Conservation (phyloP, 1,140 invertebrate species). For the Hypsibius dujardini region DNA sequence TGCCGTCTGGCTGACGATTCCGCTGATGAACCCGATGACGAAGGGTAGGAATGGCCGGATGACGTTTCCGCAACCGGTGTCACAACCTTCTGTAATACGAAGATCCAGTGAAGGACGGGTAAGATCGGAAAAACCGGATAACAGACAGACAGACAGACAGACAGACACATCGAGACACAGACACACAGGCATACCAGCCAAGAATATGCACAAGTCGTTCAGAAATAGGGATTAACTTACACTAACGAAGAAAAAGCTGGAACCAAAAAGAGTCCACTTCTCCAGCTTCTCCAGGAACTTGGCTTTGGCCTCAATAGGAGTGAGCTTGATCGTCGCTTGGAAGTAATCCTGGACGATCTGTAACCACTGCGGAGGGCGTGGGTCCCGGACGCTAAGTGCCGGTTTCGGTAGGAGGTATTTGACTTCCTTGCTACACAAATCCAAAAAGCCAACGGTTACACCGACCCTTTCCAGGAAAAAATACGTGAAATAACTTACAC, state of each 20-base stretch:
- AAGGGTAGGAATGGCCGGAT: too few species aligned
- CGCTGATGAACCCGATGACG: neutral
- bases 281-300: conserved; percentile 53
- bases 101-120: conserved; percentile 15
- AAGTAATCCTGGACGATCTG: conserved; percentile 68
- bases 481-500: conserved; percentile 28
- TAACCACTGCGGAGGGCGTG: conserved; percentile 70
- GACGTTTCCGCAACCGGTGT: conserved; percentile 19
- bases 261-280: conserved; percentile 87
- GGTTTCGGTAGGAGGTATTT: conserved; percentile 80
- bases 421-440: conserved; percentile 55
- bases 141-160: too few species aligned
- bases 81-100: neutral
- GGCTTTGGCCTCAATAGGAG: conserved; percentile 42
- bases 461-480: conserved; percentile 18
- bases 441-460: conserved; percentile 20
- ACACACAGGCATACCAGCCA: too few species aligned
- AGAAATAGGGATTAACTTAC: too few species aligned
- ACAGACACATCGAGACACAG: too few species aligned
- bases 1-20: conserved; percentile 23
- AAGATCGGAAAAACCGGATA: too few species aligned
- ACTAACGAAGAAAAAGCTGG: conserved; percentile 86
- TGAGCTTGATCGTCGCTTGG: conserved; percentile 41
- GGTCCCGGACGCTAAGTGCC: conserved; percentile 58
- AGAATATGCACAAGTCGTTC: too few species aligned